Percentiles rank a stretch among this genome's conserved stretches.
Conservation (phyloP, 2,797 vertebrate species). For the Lepilemur ruficaudatus region DNA sequence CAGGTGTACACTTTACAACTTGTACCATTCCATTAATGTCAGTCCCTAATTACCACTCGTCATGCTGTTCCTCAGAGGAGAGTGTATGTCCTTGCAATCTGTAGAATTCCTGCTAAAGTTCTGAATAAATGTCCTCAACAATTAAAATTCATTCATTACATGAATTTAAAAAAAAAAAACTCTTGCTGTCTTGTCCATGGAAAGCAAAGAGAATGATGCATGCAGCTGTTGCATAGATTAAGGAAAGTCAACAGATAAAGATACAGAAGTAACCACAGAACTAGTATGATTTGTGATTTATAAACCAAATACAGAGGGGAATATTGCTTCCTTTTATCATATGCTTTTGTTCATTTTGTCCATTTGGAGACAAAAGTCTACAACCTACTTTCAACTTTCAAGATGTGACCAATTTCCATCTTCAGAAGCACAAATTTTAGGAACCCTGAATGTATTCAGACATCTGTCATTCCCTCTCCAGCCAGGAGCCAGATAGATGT, state of each 20-base stretch:
- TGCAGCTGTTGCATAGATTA: neutral
- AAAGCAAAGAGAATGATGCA: neutral
- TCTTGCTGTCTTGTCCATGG: neutral
- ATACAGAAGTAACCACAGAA: neutral
- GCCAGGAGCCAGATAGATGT: neutral
- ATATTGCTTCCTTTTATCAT: neutral
- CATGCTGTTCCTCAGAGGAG: neutral
- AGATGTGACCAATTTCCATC: neutral
- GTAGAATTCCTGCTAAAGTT: neutral
- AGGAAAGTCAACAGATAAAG: neutral
- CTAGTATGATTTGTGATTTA: neutral
- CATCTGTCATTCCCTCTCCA: neutral
- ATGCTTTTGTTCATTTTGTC: neutral
- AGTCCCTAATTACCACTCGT: neutral
- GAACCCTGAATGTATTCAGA: neutral
- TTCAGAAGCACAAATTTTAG: neutral
- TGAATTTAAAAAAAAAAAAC: neutral
- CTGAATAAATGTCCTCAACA: neutral
- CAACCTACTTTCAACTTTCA: neutral
- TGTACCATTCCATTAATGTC: neutral
- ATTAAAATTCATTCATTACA: neutral
- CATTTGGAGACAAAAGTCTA: neutral
- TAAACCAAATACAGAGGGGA: neutral
- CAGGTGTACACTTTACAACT: slow-evolving; percentile 78
- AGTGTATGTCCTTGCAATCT: neutral